Base-by-base conservation (phyloP, 2,888 invertebrate genomes). In the Drosophila pullipes region DNA sequence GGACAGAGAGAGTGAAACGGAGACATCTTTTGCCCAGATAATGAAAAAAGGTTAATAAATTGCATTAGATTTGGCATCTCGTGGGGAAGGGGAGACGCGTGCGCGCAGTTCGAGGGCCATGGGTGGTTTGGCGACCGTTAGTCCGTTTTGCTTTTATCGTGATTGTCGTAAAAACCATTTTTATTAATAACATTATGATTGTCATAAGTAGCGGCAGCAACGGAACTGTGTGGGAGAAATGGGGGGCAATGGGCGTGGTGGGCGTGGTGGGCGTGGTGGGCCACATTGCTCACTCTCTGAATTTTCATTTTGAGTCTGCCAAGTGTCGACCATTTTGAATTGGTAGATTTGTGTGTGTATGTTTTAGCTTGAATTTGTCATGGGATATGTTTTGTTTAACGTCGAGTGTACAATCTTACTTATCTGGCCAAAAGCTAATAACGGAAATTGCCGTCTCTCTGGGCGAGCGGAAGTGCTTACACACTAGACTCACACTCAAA, bases 21-120 rank as follows among this genome's bases (percentile, higher is more conserved):
- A 37, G 61, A 31, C 74, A 69, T 81, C 73, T 71, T 25, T 81
- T 72, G 75, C 74, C 58, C 65, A 89, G 85, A 90, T 85, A 91
- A 85, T 84, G 83, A 87, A 91, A 88, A 90, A 88, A 86, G 86
- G 81, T 91, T 92, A 92, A 93, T 93, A 92, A 92, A 93, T 93
- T 93, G 85, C 89, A 92, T 93, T 92, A 92, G 90, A 91, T 91
- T 89, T 90, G 91, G 83, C 89, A 86, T 91, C 80, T 16, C 9
- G 80, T 82, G 84, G 78, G 75, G 72, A 30, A 68, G 63, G 57
- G 57, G 53, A 39, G 73, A 49, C 83, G 88, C 83, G 85, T 85
- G 81, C 64, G 30, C 41, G 5, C 9, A 9, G 13, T 22, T 64
- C 60, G 47, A 53, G 71, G 53, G 35, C 18, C 54, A 54, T 13